Evolutionary conservation across 2,888 invertebrate species (phyloP).

Genomic region (Epinotia bilunana): DNA sequence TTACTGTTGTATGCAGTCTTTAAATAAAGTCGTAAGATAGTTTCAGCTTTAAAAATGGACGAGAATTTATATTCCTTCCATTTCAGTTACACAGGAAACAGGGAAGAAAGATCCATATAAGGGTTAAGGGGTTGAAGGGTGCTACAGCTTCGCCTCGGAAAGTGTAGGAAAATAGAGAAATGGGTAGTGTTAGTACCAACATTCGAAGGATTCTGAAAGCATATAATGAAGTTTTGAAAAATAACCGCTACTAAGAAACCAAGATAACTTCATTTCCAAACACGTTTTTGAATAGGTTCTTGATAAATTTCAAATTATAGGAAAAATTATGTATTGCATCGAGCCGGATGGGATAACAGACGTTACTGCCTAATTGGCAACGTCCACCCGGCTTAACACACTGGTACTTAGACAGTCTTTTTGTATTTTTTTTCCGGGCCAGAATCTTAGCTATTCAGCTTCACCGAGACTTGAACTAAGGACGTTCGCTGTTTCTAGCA

Average conservation of each 20-base stretch:
- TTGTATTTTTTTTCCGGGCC: too few relatives aligned
- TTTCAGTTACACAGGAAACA: slow-evolving; percentile 15
- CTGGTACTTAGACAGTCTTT: too few relatives aligned
- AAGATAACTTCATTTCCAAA: not conserved
- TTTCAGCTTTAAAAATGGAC: not conserved
- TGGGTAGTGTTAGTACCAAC: slow-evolving; percentile 8
- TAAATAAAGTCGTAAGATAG: not conserved
- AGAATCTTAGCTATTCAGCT: too few relatives aligned
- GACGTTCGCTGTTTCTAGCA: too few relatives aligned
- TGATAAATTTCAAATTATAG: too few relatives aligned
- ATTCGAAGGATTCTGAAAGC: slow-evolving; percentile 1
- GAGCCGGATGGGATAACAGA: too few relatives aligned
- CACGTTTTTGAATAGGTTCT: too few relatives aligned
- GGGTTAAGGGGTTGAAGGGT: slow-evolving; percentile 28
- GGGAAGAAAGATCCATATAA: slow-evolving; percentile 14
- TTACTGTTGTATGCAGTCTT: not conserved
- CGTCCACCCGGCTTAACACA: too few relatives aligned
- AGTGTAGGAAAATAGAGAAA: not conserved
- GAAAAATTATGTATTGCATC: too few relatives aligned
- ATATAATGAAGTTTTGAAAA: not conserved
- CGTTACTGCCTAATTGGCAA: too few relatives aligned
- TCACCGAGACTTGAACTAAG: too few relatives aligned
- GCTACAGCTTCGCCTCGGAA: slow-evolving; percentile 7
- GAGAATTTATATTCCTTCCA: slow-evolving; percentile 11
- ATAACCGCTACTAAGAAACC: not conserved